These are phyloP conservation scores for Ispidina lecontei DNA, from an alignment of 2,797 vertebrate genomes.

Conservation along the genomic window DNA sequence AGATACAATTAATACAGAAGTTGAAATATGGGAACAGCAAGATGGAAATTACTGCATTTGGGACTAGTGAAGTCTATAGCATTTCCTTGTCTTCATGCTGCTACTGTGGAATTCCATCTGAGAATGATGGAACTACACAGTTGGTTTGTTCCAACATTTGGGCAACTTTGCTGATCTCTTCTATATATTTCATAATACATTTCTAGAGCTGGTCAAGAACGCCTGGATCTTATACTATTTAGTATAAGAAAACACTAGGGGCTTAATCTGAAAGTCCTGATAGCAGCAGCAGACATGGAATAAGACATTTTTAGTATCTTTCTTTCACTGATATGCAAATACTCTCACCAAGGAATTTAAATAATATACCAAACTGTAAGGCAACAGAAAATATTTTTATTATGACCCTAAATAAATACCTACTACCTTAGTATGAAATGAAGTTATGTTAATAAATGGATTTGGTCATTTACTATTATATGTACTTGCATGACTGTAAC, in stretches of 20 bases:
- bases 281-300: not conserved
- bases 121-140: not conserved
- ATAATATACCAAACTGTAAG: not conserved
- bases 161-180: not conserved
- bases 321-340: not conserved
- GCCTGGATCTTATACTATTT: not conserved
- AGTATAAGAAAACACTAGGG: not conserved
- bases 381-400: not conserved
- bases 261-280: not conserved
- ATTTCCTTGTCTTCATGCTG: not conserved
- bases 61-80: not conserved
- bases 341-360: not conserved
- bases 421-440: not conserved
- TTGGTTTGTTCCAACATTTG: not conserved
- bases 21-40: not conserved
- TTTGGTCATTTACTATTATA: not conserved
- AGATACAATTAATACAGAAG: not conserved
- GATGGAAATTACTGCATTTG: not conserved
- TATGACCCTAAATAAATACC: not conserved
- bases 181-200: not conserved
- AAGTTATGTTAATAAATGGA: not conserved
- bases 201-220: not conserved
- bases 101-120: not conserved
- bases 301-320: not conserved
- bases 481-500: not conserved